Conservation (phyloP, 2,888 invertebrate genomes). For the Microctonus aethiopoides region DNA sequence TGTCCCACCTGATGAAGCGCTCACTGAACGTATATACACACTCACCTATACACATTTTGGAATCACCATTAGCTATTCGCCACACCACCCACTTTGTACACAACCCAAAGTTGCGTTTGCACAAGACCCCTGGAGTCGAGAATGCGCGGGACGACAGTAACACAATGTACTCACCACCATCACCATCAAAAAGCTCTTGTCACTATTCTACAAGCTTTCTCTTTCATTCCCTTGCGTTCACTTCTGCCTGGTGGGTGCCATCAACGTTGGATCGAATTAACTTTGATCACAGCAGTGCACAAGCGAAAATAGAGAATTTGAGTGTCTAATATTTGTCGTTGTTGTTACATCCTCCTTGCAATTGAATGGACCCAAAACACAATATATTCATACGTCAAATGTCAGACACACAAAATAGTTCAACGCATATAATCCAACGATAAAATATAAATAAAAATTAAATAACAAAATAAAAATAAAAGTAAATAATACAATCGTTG, state of each 20-base stretch:
- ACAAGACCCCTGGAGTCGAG: conserved; percentile 40
- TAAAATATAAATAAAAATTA: not conserved
- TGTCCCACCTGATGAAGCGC: not conserved
- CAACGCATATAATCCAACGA: not conserved
- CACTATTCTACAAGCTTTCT: not conserved
- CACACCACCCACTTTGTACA: conserved; percentile 29
- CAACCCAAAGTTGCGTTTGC: conserved; percentile 39
- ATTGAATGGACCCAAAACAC: not conserved
- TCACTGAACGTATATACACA: not conserved
- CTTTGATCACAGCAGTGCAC: conserved; percentile 28
- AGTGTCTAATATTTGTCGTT: not conserved
- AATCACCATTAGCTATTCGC: not conserved
- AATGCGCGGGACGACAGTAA: not conserved
- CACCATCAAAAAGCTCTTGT: not conserved
- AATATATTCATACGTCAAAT: not conserved
- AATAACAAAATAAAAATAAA: too few relatives aligned
- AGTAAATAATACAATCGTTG: not conserved
- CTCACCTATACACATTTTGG: not conserved
- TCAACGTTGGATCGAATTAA: conserved; percentile 31
- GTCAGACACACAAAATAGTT: not conserved
- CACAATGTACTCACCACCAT: conserved; percentile 2
- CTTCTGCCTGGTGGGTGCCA: not conserved
- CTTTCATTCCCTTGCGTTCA: not conserved
- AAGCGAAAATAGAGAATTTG: not conserved
- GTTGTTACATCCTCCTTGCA: not conserved